Base-by-base conservation (phyloP, 2,797 vertebrate species). In the Cuniculus paca region DNA sequence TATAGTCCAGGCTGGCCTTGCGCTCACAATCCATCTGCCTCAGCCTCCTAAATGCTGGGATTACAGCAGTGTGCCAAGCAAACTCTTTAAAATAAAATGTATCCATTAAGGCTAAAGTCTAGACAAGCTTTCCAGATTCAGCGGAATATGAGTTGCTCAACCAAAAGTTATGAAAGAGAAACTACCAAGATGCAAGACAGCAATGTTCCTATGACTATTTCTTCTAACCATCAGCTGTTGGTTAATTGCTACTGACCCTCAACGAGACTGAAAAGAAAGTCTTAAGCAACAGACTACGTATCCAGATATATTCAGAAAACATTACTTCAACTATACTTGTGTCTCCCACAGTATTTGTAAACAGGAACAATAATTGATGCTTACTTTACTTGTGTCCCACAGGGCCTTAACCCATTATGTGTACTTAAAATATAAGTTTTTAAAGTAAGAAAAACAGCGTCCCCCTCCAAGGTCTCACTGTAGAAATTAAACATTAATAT, bases 111-210 rank as follows among this genome's bases (percentile, higher is more conserved):
- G 85, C 94, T 90, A 52, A 97, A 97, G 60, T 82, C 77, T 86
- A 91, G 84, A 88, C 45, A 84, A 34, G 54, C 83, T 94, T 80
- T 93, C 92, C 95, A 12, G 82, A 90, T 97, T 97, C 96, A 95
- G 68, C 86, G 82, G 45, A 97, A 91, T 97, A 60, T 31, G 83
- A 96, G 48, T 95, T 97, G 80, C 94, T 84, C 88, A 97, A 97
- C 75, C 16, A 48, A 93, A 97, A 95, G 78, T 6, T 93, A 92
- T 96, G 72, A 96, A 95, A 97, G 95, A 97, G 56, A 2, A 97
- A 9, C 94, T 87, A 61, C 50, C 72, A 96, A 95, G 60, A 12
- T 74, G 65, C 79, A 95, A 95, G 83, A 88, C 87, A 80, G 79
- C 0, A 75, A 81, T 79, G 48, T 80, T 75, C 48, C 80, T 87